Base-by-base conservation (phyloP, 1,140 invertebrate species). In the Drosophila repleta region DNA sequence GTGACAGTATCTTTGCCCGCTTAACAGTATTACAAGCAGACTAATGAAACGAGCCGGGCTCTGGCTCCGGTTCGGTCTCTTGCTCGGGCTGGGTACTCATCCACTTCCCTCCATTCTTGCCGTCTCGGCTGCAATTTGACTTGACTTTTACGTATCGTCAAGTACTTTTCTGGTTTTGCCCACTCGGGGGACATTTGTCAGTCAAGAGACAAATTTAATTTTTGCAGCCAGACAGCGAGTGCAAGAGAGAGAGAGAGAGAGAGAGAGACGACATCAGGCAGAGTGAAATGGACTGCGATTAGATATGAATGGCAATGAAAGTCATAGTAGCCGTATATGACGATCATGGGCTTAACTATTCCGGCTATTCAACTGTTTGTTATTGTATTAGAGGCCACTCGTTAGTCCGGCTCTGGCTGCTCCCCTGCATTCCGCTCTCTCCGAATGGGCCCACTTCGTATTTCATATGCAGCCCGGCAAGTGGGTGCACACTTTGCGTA, bases 121-220 rank as follows among this genome's bases (percentile, higher is more conserved):
- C 43, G 48, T 39, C 56, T 26, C 37, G 39, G 15, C 55, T 90
- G 79, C 79, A 90, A 82, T 85, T 90, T 85, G 87, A 90, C 85
- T 90, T 90, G 87, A 90, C 87, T 90, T 90, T 90, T 90, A 87
- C 78, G 85, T 90, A 90, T 90, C 87, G 87, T 90, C 87, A 90
- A 90, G 87, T 90, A 90, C 79, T 84, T 85, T 90, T 90, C 81
- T 90, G 82, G 76, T 89, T 88, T 82, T 76, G 66, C 72, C 80
- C 89, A 79, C 83, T 90, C 88, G 81, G 81, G 89, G 81, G 89
- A 90, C 89, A 90, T 90, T 90, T 90, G 82, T 90, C 80, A 90
- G 89, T 90, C 81, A 87, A 85, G 84, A 90, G 89, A 89, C 89
- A 88, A 90, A 90, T 90, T 90, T 90, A 90, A 90, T 90, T 88